A percentile compares a stretch with the other conserved stretches of the same genome.
Conservation (phyloP, 1,140 invertebrate species). For the Trichonephila clavata region DNA sequence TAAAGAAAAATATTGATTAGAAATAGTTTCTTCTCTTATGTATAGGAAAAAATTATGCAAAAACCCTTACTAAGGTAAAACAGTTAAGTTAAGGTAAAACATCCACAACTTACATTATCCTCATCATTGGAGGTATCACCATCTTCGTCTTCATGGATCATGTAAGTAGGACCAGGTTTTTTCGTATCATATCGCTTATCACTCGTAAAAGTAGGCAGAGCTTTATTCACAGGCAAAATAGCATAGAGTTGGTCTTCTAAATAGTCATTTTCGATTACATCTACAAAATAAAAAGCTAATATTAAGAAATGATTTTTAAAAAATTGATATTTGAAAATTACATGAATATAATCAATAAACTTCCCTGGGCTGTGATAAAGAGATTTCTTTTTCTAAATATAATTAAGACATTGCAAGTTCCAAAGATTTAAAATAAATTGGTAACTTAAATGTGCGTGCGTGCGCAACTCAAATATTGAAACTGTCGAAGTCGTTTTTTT, state of each 20-base stretch:
- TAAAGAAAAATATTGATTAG: too few species aligned
- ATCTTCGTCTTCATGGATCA: slow-evolving; percentile 77
- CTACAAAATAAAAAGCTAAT: background rate
- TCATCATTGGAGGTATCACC: slow-evolving; percentile 58
- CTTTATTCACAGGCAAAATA: slow-evolving; percentile 54
- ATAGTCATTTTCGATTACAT: slow-evolving; percentile 70
- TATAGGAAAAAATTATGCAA: too few species aligned
- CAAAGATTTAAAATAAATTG: too few species aligned
- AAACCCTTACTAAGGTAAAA: too few species aligned
- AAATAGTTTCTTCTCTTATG: too few species aligned
- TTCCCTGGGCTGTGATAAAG: background rate
- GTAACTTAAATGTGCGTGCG: too few species aligned
- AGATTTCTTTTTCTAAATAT: background rate
- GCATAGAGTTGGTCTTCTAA: slow-evolving; percentile 68
- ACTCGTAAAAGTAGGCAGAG: slow-evolving; percentile 86
- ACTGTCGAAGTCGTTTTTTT: too few species aligned
- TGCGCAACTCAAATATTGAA: too few species aligned
- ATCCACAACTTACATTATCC: background rate
- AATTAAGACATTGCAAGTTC: too few species aligned
- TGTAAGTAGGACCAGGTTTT: slow-evolving; percentile 90
- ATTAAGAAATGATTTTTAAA: too few species aligned
- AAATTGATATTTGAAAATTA: background rate
- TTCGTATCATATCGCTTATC: slow-evolving; percentile 95
- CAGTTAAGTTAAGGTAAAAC: too few species aligned
- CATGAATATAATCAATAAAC: background rate